Evolutionary conservation across 2,797 vertebrate species (phyloP).

Genomic region (Microctenopoma steveboyesi): DNA sequence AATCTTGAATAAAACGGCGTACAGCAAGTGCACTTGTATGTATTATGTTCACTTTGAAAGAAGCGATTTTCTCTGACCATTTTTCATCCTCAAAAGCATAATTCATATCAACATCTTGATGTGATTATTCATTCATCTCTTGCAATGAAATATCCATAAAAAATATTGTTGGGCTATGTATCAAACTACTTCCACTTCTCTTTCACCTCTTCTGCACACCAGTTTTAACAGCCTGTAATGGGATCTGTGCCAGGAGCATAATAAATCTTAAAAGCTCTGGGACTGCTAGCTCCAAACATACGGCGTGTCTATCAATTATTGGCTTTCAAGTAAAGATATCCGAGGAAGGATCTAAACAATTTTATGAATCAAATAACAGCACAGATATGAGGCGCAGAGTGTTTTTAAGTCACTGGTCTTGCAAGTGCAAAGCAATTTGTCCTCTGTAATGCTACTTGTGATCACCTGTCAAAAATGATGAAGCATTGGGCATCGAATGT

Average conservation of each 20-base stretch:
- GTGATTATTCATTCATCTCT: constrained; percentile 47
- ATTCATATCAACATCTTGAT: constrained; percentile 29
- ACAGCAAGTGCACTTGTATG: not conserved
- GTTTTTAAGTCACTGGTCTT: constrained; percentile 17
- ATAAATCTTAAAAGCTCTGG: constrained; percentile 62
- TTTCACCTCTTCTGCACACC: constrained; percentile 33
- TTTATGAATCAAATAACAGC: constrained; percentile 46
- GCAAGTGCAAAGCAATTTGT: constrained; percentile 57
- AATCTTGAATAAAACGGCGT: not conserved
- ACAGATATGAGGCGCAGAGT: constrained; percentile 14
- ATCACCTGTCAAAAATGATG: constrained; percentile 66
- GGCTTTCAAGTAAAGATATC: constrained; percentile 40
- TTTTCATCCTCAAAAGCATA: constrained; percentile 31
- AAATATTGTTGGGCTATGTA: constrained; percentile 37
- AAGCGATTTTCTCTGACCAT: not conserved
- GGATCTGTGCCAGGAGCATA: constrained; percentile 41
- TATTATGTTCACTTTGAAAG: constrained; percentile 3
- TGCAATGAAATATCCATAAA: constrained; percentile 44
- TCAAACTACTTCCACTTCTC: constrained; percentile 40
- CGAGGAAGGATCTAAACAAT: constrained; percentile 26
- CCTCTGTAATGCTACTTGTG: constrained; percentile 45
- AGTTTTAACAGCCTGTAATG: constrained; percentile 33
- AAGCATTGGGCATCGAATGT: constrained; percentile 66
- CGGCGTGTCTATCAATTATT: constrained; percentile 47
- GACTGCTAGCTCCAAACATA: constrained; percentile 22